Percentiles rank a stretch among this genome's conserved stretches.
phyloP scores from a whole-genome alignment of 2,113 vertebrate species.

The Pelodiscus sinensis region DNA sequence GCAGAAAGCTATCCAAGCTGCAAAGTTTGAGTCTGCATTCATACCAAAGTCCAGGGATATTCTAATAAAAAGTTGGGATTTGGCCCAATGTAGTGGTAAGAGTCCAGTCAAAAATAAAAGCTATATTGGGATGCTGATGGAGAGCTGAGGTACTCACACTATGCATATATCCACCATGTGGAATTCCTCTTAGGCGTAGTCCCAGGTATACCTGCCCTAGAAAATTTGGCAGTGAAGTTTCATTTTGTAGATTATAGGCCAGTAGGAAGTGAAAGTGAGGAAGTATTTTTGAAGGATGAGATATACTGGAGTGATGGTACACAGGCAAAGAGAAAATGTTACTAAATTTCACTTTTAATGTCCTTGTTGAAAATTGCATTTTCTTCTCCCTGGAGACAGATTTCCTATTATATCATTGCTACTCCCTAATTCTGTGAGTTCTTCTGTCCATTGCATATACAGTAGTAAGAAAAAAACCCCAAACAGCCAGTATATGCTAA shows the following conservation, averaged over 20 bases:
- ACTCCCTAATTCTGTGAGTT: neutral
- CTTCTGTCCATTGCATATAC: neutral
- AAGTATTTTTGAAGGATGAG: neutral
- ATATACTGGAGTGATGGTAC: neutral
- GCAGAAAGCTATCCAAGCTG: slow-evolving; percentile 10
- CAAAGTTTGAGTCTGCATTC: slow-evolving; percentile 38
- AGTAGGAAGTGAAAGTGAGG: neutral
- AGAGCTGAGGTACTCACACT: neutral
- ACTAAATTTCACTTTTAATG: neutral
- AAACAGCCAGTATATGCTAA: neutral
- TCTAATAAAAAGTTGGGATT: slow-evolving; percentile 33
- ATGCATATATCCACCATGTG: neutral
- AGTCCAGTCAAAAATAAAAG: slow-evolving; percentile 6
- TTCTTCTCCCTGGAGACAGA: neutral
- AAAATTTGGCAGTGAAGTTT: neutral
- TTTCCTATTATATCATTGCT: neutral
- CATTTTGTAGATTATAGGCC: neutral
- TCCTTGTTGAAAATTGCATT: neutral
- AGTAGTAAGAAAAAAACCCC: neutral
- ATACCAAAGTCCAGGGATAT: slow-evolving; percentile 9
- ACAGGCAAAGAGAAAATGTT: neutral
- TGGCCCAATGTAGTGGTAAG: neutral
- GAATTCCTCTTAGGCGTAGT: neutral
- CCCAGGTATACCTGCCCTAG: neutral
- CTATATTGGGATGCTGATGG: neutral